These are phyloP conservation scores for Athripsodes cinereus DNA, from an alignment of 2,888 invertebrate genomes.

Conservation along the genomic window DNA sequence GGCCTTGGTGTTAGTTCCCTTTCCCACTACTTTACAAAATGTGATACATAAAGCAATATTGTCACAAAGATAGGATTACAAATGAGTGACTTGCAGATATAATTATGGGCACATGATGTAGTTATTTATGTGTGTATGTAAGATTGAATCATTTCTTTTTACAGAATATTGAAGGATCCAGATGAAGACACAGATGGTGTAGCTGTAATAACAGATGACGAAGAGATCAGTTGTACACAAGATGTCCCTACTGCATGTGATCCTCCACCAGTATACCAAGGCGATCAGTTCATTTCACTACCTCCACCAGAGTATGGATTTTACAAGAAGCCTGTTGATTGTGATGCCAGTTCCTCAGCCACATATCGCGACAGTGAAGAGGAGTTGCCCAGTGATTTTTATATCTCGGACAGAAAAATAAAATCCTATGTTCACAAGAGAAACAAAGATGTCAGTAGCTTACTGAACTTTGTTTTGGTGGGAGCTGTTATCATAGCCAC, in stretches of 20 bases:
- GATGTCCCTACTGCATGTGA: not conserved
- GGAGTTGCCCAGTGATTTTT: slow-evolving; percentile 31
- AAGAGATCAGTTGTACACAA: slow-evolving; percentile 29
- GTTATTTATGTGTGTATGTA: no score
- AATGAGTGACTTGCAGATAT: not conserved
- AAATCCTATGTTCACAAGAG: slow-evolving; percentile 47
- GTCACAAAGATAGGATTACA: not conserved
- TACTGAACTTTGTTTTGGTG: slow-evolving; percentile 45
- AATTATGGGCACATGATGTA: not conserved
- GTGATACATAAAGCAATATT: no score
- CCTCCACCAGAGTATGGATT: not conserved
- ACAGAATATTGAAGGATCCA: slow-evolving; percentile 32
- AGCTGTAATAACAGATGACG: slow-evolving; percentile 48
- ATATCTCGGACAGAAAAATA: slow-evolving; percentile 37
- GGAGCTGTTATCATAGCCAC: slow-evolving; percentile 48
- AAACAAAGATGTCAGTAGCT: slow-evolving; percentile 45
- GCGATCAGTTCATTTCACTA: not conserved
- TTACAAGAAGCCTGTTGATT: slow-evolving; percentile 27
- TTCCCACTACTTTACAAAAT: no score
- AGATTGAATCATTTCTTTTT: no score
- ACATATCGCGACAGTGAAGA: slow-evolving; percentile 31
- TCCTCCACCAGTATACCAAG: not conserved
- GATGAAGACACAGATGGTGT: slow-evolving; percentile 51
- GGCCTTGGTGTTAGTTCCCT: no score
- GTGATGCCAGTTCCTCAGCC: slow-evolving; percentile 32